A percentile compares a stretch with the other conserved stretches of the same genome.
These are phyloP conservation scores for Cataglyphis hispanica DNA, from an alignment of 1,140 invertebrate species.

Conservation along the genomic window DNA sequence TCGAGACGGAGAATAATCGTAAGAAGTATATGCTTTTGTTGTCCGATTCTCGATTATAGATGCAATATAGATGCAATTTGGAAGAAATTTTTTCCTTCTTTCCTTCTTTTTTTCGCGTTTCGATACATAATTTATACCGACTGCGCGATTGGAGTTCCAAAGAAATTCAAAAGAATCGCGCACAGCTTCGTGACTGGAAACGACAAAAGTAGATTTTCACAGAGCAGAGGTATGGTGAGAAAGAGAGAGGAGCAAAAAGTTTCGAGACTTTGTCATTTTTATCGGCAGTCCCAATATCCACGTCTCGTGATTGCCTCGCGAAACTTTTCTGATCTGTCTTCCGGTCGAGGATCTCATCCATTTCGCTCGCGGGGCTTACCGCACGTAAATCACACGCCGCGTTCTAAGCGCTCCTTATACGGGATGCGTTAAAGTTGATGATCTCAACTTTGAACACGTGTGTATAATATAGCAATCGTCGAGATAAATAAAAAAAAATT, in stretches of 20 bases:
- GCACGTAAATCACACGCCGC: constrained; percentile 72
- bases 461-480: background rate
- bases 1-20: no score
- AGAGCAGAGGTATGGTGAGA: background rate
- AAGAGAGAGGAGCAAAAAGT: constrained; percentile 70
- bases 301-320: constrained; percentile 79
- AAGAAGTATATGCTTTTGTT: no score
- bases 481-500: background rate
- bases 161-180: constrained; percentile 62
- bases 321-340: constrained; percentile 85
- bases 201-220: constrained; percentile 75
- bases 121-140: constrained; percentile 59
- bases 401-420: constrained; percentile 46
- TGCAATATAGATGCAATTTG: constrained; percentile 14
- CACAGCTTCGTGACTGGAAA: constrained; percentile 57
- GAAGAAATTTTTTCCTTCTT: background rate
- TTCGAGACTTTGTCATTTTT: constrained; percentile 85
- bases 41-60: background rate
- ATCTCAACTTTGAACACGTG: background rate
- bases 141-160: constrained; percentile 53
- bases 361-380: constrained; percentile 56
- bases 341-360: constrained; percentile 55
- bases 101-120: constrained; percentile 29
- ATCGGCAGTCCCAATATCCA: constrained; percentile 82
- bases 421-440: constrained; percentile 22